Evolutionary conservation across 2,797 vertebrate species (phyloP), one percentile per base, ranked within the genome.

Genomic region (Antrozous pallidus): DNA sequence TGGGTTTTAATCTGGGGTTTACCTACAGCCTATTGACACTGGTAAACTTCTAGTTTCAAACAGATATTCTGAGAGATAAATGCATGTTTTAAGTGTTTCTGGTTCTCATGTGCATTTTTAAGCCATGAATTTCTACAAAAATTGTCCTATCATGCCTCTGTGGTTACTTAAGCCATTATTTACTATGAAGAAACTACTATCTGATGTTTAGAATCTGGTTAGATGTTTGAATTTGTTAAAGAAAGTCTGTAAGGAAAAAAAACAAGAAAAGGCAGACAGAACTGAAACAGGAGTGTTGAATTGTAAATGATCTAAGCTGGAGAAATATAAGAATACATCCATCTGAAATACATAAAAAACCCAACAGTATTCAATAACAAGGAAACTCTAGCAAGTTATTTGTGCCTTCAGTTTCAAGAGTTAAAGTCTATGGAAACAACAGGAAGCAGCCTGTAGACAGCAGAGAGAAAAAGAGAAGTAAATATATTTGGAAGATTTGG

Each of bases 11-110:
- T 77, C 18, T 83, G 24, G 40, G 18, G 36, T 81, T 94, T 84
- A 79, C n/a, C 47, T 67, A 36, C 13, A 95, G 38, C 71, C 8
- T 85, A 67, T 33, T 51, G 54, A 75, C 33, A 54, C 12, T 42
- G 17, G 38, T 33, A 56, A 93, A 26, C 31, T 91, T 83, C 42
- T 91, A 75, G 49, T 77, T 94, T 89, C 47, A 90, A 93, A n/a
- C 40, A 82, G 56, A 80, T 75, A 65, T 75, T 80, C 58, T 81
- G 86, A 87, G 56, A 87, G 78, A 94, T 80, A 83, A 92, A 93
- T 63, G 70, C 49, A 65, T 67, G 4, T 67, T 67, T 63, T 47
- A 93, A 73, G 26, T 87, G 17, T 91, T 94, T 88, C 80, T 90
- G 73, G 20, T 10, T 95, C 5, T 28, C 18, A 47, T 22, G 22